A percentile compares a stretch with the other conserved stretches of the same genome.
Evolutionary conservation across 1,140 invertebrate genomes (phyloP).

Genomic region (Cotesia vestalis): DNA sequence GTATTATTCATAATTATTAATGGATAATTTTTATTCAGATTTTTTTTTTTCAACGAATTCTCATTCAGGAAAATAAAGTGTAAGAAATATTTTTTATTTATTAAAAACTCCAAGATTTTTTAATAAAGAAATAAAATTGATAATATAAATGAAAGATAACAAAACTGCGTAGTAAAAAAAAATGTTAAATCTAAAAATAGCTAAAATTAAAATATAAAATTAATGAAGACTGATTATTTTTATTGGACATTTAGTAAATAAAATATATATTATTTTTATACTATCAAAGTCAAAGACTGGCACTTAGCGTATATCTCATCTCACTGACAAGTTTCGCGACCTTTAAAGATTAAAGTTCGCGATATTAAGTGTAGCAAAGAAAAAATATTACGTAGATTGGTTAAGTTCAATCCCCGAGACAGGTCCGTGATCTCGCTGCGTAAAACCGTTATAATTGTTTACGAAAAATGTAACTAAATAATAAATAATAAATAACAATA

Average conservation of each 20-base stretch:
- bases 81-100: too few species aligned
- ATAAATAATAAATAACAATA: not conserved
- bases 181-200: not conserved
- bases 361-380: slow-evolving; percentile 56
- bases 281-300: slow-evolving; percentile 30
- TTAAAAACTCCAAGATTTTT: too few species aligned
- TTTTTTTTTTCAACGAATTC: too few species aligned
- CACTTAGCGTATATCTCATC: slow-evolving; percentile 37
- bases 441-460: not conserved
- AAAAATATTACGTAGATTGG: slow-evolving; percentile 44
- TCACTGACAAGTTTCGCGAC: slow-evolving; percentile 51
- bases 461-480: not conserved
- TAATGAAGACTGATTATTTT: not conserved
- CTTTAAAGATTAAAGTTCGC: slow-evolving; percentile 64
- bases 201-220: not conserved
- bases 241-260: not conserved
- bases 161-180: too few species aligned
- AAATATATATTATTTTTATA: slow-evolving; percentile 4
- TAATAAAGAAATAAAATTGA: too few species aligned
- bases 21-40: too few species aligned
- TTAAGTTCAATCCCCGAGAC: slow-evolving; percentile 51
- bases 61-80: too few species aligned
- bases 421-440: slow-evolving; percentile 16
- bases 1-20: too few species aligned
- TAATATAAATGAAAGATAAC: too few species aligned